Evolutionary conservation across 1,140 invertebrate genomes (phyloP).

Genomic region (Sesamia nonagrioides): DNA sequence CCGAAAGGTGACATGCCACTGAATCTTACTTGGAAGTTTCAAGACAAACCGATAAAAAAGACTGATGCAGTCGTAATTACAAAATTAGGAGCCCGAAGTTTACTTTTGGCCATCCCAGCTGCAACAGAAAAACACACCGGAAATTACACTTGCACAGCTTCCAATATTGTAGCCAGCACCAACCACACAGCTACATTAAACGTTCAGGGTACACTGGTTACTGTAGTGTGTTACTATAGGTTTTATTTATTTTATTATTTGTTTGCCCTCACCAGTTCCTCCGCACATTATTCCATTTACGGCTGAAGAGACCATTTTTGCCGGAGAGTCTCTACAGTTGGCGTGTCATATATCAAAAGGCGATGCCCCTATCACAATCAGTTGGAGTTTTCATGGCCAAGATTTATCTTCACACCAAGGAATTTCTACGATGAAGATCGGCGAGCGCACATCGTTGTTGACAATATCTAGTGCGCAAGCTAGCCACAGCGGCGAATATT

Average conservation of each 20-base stretch:
- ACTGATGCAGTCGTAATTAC: constrained; percentile 86
- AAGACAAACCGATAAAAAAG: constrained; percentile 85
- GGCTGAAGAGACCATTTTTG: constrained; percentile 90
- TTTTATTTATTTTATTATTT: constrained; percentile 69
- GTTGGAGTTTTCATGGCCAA: constrained; percentile 92
- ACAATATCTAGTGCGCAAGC: constrained; percentile 91
- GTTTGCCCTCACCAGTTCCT: constrained; percentile 88
- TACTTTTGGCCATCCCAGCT: constrained; percentile 92
- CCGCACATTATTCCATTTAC: constrained; percentile 92
- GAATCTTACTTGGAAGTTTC: constrained; percentile 89
- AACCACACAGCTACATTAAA: constrained; percentile 90
- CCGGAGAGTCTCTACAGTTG: constrained; percentile 93
- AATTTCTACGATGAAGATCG: constrained; percentile 86
- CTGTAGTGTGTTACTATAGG: constrained; percentile 58
- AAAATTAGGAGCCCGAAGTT: constrained; percentile 91
- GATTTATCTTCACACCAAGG: constrained; percentile 86
- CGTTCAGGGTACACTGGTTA: constrained; percentile 90
- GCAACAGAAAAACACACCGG: constrained; percentile 92
- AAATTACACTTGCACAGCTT: constrained; percentile 93
- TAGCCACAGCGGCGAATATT: constrained; percentile 92
- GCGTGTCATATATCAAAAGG: constrained; percentile 93
- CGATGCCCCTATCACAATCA: constrained; percentile 91
- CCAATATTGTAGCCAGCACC: constrained; percentile 90
- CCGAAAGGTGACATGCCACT: constrained; percentile 91
- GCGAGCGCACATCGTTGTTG: constrained; percentile 88